These are phyloP conservation scores for Astatoreochromis straeleni DNA, from an alignment of 2,113 vertebrate genomes.

Conservation along the genomic window DNA sequence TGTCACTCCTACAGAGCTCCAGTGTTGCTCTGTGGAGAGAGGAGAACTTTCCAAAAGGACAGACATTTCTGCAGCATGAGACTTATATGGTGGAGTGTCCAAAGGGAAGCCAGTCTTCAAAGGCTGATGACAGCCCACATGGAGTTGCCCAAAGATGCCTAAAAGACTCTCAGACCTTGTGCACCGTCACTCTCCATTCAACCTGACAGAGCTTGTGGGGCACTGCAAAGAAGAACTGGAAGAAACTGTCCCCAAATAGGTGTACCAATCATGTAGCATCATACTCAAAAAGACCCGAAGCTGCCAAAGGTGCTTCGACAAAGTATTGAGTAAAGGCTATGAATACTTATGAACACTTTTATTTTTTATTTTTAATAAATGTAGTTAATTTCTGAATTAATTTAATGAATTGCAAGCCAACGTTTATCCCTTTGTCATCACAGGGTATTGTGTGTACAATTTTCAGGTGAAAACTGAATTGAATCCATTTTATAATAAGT, in stretches of 20 bases:
- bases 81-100: not conserved
- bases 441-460: not conserved
- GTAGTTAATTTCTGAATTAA: not conserved
- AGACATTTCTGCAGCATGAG: not conserved
- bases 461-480: not conserved
- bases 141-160: not conserved
- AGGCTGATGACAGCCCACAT: not conserved
- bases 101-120: not conserved
- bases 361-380: not conserved
- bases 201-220: not conserved
- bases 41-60: not conserved
- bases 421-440: not conserved
- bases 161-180: not conserved
- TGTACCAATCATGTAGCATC: not conserved
- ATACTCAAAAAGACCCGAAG: not conserved
- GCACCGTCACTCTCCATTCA: not conserved
- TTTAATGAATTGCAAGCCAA: not conserved
- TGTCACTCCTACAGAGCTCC: not conserved
- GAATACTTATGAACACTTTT: not conserved
- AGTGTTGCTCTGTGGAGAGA: not conserved
- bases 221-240: not conserved
- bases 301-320: not conserved
- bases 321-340: not conserved
- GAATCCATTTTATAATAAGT: not conserved
- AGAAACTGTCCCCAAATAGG: not conserved